Evolutionary conservation across 2,113 vertebrate species (phyloP), one percentile per base, ranked within the genome.

Genomic region (Forbesichthys papilliferus): DNA sequence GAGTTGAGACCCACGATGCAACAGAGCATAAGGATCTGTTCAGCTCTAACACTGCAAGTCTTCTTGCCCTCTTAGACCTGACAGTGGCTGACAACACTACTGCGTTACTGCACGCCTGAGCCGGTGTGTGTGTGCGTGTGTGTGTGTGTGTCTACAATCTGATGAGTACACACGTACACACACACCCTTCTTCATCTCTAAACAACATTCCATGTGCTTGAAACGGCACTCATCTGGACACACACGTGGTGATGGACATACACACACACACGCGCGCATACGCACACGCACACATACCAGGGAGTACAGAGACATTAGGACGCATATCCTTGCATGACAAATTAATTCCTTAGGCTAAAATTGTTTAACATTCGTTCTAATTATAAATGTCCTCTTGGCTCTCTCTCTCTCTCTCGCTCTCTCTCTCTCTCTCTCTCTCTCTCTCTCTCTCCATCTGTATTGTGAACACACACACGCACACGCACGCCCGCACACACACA

Each of bases 181-280:
- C 58, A 36, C 34, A 3, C 27, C 6, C 5, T 60, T 8, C 14
- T 79, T 74, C 66, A 9, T 55, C 56, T 76, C 64, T 86, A 86
- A 88, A 88, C 84, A 88, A 79, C 86, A 88, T 86, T 78, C 84
- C 42, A 61, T 33, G 62, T 0, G 27, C 60, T 66, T 78, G 71
- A 84, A 66, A 68, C 61, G 61, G 18, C 61, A 55, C 54, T 16
- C 54, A 77, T 59, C 68, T 75, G 56, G 61, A 42, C 54, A 14
- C 16, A 20, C 14, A 64, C 13, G 27, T 18, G 33, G 51, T 73
- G 61, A 56, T 14, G 63, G 34, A 52, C 46, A 47, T 14, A 54
- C 18, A 27, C 27, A 3, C 18, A 57, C 9, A 57, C 51, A 47
- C 61, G 47, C 8, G 42, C 18, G 36, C 7, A 59, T 33, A 59